Conservation (phyloP, 2,113 vertebrate genomes). For the Desmodus rotundus region DNA sequence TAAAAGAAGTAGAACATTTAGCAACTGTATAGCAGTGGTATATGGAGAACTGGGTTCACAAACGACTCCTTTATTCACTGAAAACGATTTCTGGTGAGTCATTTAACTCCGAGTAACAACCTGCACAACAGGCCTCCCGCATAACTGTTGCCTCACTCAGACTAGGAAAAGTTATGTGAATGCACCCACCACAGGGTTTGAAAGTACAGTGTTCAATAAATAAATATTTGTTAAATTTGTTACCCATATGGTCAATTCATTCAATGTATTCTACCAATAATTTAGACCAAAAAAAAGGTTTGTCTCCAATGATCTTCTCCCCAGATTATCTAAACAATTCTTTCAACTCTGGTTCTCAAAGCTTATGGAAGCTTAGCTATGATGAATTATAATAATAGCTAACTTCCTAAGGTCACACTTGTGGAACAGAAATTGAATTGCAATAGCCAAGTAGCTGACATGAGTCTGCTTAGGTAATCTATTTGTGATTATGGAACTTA, state of each 20-base stretch:
- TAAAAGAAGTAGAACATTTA: not conserved
- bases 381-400: not conserved
- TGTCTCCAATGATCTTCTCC: not conserved
- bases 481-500: not conserved
- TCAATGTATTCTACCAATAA: not conserved
- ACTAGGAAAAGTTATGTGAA: not conserved
- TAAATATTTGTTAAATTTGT: slow-evolving; percentile 12
- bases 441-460: not conserved
- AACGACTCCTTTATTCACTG: not conserved
- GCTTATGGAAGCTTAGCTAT: not conserved
- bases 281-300: not conserved
- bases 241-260: not conserved
- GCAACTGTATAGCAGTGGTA: not conserved
- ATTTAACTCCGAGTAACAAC: not conserved
- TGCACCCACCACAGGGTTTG: not conserved
- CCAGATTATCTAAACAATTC: not conserved
- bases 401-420: not conserved
- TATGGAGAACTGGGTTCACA: not conserved
- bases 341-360: not conserved
- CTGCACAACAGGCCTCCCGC: not conserved
- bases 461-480: not conserved
- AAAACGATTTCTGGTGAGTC: not conserved
- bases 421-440: not conserved
- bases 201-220: not conserved
- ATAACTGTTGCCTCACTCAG: not conserved